Evolutionary conservation across 2,888 invertebrate species (phyloP), one percentile per base, ranked within the genome.

Genomic region (Polyploca ridens): DNA sequence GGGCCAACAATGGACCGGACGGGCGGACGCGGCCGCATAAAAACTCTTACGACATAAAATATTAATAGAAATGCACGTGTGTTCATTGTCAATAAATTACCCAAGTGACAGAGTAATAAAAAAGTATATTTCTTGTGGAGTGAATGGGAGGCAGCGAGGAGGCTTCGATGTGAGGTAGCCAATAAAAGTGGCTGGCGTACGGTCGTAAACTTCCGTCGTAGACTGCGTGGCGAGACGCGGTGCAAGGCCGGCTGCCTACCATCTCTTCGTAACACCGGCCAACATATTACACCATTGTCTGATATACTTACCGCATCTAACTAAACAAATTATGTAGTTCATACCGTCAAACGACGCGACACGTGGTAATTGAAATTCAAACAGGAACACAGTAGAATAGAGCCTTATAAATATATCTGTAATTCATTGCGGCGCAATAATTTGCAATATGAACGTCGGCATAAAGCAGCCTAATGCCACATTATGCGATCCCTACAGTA

Each of bases 41-140:
- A 93, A 93, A 90, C 89, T 83, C 86, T 86, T 86, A 84, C 86
- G 83, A 90, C 91, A 93, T 93, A 93, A 93, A 94, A 93, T 93
- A 93, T 93, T 93, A 93, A 94, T 93, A 93, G 93, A 93, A 93
- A 93, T 93, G 93, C 94, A 93, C 93, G 93, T 92, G 91, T 86
- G 91, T 91, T 93, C 93, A 93, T 93, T 93, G 91, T 93, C 93
- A 91, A 94, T 94, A 94, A 94, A 94, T 94, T 93, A 94, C 89
- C 86, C 82, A 79, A 93, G 93, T 93, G 94, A 94, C 94, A 91
- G 91, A 90, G 91, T 86, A 90, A 92, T 94, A 93, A 93, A 93
- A 93, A 91, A 90, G 89, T 91, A 87, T 92, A 93, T 93, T 91
- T 91, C 90, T 90, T 90, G 85, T 83, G 88, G 87, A 93, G 91